These are phyloP conservation scores for Serilophus lunatus DNA, from an alignment of 2,113 vertebrate species.

Conservation along the genomic window DNA sequence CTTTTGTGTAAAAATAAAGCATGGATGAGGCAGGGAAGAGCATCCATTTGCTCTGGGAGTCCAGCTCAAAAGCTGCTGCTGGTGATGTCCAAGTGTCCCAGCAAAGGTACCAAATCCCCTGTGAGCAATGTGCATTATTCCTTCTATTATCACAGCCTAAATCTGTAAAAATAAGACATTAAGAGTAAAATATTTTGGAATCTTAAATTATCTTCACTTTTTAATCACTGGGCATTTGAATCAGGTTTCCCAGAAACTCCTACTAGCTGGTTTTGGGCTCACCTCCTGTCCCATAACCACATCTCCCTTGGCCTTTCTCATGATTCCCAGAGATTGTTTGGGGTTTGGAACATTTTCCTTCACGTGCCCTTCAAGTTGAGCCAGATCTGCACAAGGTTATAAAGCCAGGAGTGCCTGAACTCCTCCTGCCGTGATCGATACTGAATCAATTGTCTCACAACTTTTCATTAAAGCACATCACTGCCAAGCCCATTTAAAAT, in stretches of 20 bases:
- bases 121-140: accelerated
- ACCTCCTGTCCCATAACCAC: accelerated
- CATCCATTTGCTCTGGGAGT: neutral
- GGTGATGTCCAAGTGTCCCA: neutral
- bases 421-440: neutral
- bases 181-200: neutral
- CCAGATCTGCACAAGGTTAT: neutral
- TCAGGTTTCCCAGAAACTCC: neutral
- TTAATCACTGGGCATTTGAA: neutral
- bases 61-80: neutral
- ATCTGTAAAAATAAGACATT: neutral
- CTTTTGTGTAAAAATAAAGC: neutral
- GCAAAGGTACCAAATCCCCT: accelerated
- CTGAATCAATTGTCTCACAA: neutral
- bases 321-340: accelerated
- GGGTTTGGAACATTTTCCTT: neutral
- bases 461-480: neutral
- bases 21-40: accelerated
- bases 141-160: neutral
- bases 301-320: neutral
- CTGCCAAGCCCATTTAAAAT: accelerated
- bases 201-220: neutral
- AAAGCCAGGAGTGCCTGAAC: neutral
- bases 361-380: neutral
- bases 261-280: neutral